Conservation (phyloP, 2,797 vertebrate species). For the Melanotaenia trifasciata region DNA sequence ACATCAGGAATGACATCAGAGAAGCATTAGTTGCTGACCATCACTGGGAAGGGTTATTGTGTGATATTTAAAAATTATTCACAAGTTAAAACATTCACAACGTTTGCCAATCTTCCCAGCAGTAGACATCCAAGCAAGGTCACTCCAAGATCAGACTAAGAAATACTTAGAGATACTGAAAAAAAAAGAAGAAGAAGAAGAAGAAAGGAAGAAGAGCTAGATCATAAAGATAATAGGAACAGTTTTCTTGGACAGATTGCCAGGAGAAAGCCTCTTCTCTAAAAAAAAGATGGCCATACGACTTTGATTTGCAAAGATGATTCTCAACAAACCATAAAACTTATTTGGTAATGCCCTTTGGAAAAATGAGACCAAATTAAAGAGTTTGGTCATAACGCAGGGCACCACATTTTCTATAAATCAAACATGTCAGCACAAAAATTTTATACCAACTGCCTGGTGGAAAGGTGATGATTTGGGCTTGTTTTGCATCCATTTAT, state of each 20-base stretch:
- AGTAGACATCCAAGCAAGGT: no score
- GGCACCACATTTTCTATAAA: neutral
- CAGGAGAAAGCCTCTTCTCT: neutral
- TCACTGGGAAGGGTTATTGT: neutral
- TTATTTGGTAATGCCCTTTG: neutral
- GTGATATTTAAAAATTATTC: no score
- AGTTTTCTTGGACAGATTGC: no score
- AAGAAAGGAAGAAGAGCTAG: no score
- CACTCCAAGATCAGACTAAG: no score
- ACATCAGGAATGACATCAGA: neutral
- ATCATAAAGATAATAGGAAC: no score
- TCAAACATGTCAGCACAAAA: neutral
- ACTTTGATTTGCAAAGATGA: neutral
- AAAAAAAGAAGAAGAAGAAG: no score
- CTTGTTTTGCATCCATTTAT: neutral
- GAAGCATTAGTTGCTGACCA: neutral
- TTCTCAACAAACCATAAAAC: neutral
- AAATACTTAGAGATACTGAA: no score
- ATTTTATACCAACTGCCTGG: neutral
- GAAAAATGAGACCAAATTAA: neutral
- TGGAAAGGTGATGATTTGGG: neutral
- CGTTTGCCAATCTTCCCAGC: no score
- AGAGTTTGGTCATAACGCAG: neutral
- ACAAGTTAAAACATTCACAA: no score
- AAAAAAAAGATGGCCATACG: neutral